Percentiles rank a stretch among this genome's conserved stretches.
These are phyloP conservation scores for Gadus macrocephalus DNA, from an alignment of 2,113 vertebrate genomes.

Conservation along the genomic window DNA sequence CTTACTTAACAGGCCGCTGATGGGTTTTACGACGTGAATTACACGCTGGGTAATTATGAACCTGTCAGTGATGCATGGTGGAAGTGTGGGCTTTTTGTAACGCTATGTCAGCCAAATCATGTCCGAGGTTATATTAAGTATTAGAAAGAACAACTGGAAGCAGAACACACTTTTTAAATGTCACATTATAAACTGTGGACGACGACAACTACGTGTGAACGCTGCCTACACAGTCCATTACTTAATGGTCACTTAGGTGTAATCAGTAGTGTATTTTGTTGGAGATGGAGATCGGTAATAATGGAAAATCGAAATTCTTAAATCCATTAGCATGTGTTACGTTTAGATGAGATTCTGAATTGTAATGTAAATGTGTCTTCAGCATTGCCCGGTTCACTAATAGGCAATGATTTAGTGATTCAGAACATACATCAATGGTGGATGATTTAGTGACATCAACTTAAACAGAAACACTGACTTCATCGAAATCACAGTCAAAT, in stretches of 20 bases:
- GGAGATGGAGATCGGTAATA: no score
- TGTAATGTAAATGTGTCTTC: neutral
- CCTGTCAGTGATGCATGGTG: conserved; percentile 5
- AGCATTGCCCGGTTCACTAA: neutral
- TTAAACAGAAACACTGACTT: no score
- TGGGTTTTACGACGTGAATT: conserved; percentile 29
- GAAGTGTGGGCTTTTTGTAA: neutral
- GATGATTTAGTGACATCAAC: no score
- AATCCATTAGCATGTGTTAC: no score
- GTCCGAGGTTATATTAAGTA: neutral
- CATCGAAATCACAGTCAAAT: no score
- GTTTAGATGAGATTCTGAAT: neutral
- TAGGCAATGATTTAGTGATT: neutral
- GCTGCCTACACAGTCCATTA: no score
- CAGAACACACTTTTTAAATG: no score
- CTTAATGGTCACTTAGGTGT: no score
- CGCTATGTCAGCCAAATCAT: conserved; percentile 9
- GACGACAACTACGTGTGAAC: no score
- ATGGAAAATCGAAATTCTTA: no score
- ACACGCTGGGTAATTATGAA: conserved; percentile 19
- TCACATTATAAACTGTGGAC: no score
- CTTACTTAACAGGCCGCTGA: neutral
- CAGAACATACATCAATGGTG: neutral
- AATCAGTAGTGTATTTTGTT: no score
- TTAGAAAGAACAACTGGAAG: neutral